Evolutionary conservation across 1,140 invertebrate species (phyloP).

Genomic region (Tribolium castaneum): DNA sequence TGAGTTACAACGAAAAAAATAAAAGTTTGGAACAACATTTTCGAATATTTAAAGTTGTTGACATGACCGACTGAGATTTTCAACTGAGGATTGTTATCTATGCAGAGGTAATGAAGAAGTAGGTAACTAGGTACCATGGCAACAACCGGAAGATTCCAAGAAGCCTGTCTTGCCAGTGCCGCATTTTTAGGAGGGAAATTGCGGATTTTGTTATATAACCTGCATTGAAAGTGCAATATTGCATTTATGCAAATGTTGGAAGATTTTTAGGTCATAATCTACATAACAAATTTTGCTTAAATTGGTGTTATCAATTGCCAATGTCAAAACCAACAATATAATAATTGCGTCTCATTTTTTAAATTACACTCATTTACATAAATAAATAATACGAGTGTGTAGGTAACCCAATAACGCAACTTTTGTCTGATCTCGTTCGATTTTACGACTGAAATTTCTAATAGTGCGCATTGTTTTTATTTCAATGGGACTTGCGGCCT

Average conservation of each 20-base stretch:
- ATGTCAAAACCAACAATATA: constrained; percentile 41
- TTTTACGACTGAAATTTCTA: constrained; percentile 18
- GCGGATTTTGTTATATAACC: not conserved
- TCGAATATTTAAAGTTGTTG: not conserved
- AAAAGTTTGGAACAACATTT: not conserved
- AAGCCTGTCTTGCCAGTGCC: not conserved
- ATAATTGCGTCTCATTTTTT: constrained; percentile 40
- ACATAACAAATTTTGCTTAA: constrained; percentile 36
- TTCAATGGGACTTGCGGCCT: constrained; percentile 5
- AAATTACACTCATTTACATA: constrained; percentile 37
- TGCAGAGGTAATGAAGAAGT: constrained; percentile 29
- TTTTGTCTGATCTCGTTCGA: constrained; percentile 40
- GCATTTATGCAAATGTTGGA: not conserved
- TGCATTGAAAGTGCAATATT: constrained; percentile 38
- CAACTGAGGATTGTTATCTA: constrained; percentile 7
- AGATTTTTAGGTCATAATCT: constrained; percentile 37
- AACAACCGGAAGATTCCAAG: constrained; percentile 33
- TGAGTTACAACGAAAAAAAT: not conserved
- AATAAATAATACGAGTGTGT: constrained; percentile 35
- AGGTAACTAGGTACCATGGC: constrained; percentile 39
- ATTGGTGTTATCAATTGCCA: constrained; percentile 40
- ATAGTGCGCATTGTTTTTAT: constrained; percentile 29
- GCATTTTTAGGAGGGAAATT: not conserved
- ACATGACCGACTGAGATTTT: constrained; percentile 16
- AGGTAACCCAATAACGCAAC: constrained; percentile 42